Base-by-base conservation (phyloP, 2,888 invertebrate genomes). In the Dryocosmus kuriphilus region DNA sequence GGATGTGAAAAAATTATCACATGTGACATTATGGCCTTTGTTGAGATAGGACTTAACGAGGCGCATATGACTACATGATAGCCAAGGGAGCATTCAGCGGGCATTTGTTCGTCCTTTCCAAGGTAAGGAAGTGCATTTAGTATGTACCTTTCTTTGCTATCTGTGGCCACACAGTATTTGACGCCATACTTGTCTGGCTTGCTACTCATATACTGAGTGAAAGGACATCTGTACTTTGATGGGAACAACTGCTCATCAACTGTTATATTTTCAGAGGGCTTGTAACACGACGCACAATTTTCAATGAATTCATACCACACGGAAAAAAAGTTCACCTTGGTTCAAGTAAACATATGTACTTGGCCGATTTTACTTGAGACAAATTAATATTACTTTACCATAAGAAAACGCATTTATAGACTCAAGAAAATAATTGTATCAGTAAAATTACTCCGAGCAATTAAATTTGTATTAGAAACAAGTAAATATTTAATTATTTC, bases 121-220 rank as follows among this genome's bases (percentile, higher is more conserved):
- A 32, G 41, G 55, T 80, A 81, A 51, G 80, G 79, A 71, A 82
- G 78, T 1, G 73, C 76, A 41, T 82, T 81, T 27, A 82, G 27
- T 27, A 81, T n/a, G 71, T 81, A 84, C 55, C 79, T 80, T 16
- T 77, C 71, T 75, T 73, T 51, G 38, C 71, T 65, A 51, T 84
- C 83, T 11, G 76, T 76, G n/a, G 82, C 82, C 16, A 81, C 60
- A 80, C 82, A 82, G 38, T 81, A 84, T 76, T 81, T 87, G 24
- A 86, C 86, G 14, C 86, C 87, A 85, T 87, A 89, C 81, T 89
- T 88, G 76, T 88, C 83, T 0, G 84, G 86, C 77, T 79, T 79
- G 2, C 30, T 61, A 11, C 74, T 67, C 75, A 84, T 82, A 32
- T 75, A 84, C 35, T 81, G 81, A 14, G 63, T 74, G 27, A 82